Base-by-base conservation (phyloP, 2,888 invertebrate species). In the Drosophila macrospina region DNA sequence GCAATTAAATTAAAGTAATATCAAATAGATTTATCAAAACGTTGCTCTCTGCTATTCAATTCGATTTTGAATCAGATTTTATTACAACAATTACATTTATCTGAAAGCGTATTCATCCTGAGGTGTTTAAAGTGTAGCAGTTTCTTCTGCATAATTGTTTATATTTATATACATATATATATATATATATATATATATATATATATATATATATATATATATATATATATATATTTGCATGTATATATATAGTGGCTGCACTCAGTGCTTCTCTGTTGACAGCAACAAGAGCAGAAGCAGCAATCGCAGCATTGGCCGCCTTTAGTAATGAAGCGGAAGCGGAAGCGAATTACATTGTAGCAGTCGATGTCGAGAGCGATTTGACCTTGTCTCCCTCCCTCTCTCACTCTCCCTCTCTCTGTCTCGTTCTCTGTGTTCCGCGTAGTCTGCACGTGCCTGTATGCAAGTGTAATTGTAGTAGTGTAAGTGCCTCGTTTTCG, bases 241-340 rank as follows among this genome's bases (percentile, higher is more conserved):
- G n/a, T n/a, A n/a, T n/a, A n/a, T n/a, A n/a, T n/a, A n/a, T n/a
- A n/a, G n/a, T n/a, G n/a, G n/a, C 20, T 20, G 20, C 20, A 20
- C 20, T 20, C 2, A 20, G 20, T 16, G 59, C 59, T 62, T 63
- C 48, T 36, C 54, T 42, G 24, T 24, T 30, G 45, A 30, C 26
- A 1, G 11, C 39, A 42, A 5, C 42, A 28, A 10, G 11, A 39
- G 28, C 20, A 36, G 8, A n/a, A 8, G 5, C 5, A 15, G 0
- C 24, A 34, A 2, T 8, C n/a, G 8, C 16, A 13, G 28, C 20
- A 26, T 10, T 15, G 26, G 28, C 0, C 26, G 66, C 42, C 63
- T 67, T 59, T 68, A 45, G 63, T 72, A 85, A 85, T 81, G 86
- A 75, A 75, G 68, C 82, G 84, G 73, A 80, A 83, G 59, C 69